Base-by-base conservation (phyloP, 1,140 invertebrate species). In the Samia ricini region DNA sequence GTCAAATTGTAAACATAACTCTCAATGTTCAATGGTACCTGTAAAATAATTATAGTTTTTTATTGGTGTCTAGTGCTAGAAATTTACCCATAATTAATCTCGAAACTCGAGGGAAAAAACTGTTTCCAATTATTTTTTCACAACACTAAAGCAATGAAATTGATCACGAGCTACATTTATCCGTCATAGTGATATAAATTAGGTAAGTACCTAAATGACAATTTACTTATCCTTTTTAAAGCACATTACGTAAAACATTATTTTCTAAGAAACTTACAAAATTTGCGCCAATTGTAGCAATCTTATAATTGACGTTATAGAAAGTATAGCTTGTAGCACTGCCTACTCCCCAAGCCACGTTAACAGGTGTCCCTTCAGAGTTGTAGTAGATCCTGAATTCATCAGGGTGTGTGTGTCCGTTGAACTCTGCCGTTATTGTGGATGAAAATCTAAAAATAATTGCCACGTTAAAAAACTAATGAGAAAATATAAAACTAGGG, bases 1-100 rank as follows among this genome's bases (percentile, higher is more conserved):
- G 94, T 96, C 0, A 97, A 73, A 80, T 98, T 96, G 71, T 95
- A 94, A 1, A 94, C 94, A 88, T 94, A 97, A n/a, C 94, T 96
- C 5, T 94, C 91, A 51, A 93, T 65, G 2, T 49, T 56, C 54
- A 56, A 24, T 18, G 24, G 54, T 29, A 29, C 22, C 54, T 56
- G 22, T 15, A 23, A 52, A 51, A 55, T 55, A 23, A 56, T 42
- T 1, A 42, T 15, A 42, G 1, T 15, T 29, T 29, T 29, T 8
- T 29, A 10, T 2, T 5, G 10, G 10, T n/a, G n/a, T n/a, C n/a
- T n/a, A n/a, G n/a, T n/a, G n/a, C n/a, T n/a, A n/a, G n/a, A n/a
- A n/a, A n/a, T n/a, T n/a, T n/a, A n/a, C n/a, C n/a, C n/a, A n/a
- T n/a, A n/a, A n/a, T n/a, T n/a, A n/a, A n/a, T n/a, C n/a, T n/a